Evolutionary conservation across 1,140 invertebrate species (phyloP), one percentile per base, ranked within the genome.

Genomic region (Idris sp.): DNA sequence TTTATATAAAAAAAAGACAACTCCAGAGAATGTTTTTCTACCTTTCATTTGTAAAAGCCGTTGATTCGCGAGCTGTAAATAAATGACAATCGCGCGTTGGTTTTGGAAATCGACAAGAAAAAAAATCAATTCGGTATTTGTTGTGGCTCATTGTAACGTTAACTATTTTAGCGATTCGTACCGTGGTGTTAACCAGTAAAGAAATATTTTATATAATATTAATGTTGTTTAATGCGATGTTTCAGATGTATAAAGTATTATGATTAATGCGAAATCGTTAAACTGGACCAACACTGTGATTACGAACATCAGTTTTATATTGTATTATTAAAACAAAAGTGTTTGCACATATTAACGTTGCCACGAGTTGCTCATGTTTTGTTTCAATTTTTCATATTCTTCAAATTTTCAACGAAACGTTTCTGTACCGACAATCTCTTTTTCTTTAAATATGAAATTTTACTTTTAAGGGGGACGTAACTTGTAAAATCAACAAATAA

Each of bases 201-300:
- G 28, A 59, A 51, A 69, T 61, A 69, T 69, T 69, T 69, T 69
- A 69, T 69, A 69, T 46, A 16, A 61, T 36, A 54, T 69, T 69
- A 38, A 14, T 46, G 40, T 15, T 44, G 28, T 41, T 49, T 58
- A 7, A 49, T 13, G 25, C 36, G 44, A 44, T 61, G 48, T 69
- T 67, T 51, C 54, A 53, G 54, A 61, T 69, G 54, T 69, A 53
- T 61, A 59, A 68, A 68, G 35, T 43, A 64, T 62, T 19, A 22
- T 62, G 58, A 48, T n/a, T 53, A 38, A 48, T 65, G 44, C 22
- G 18, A 30, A 68, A 30, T 46, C 54, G 65, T 69, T 69, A 31
- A 69, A 51, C 28, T 44, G 46, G 54, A 19, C 7, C 7, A 13
- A 28, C 26, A 31, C 16, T 38, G 49, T 26, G 13, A 5, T 26